phyloP scores from a whole-genome alignment of 1,140 invertebrate species.

The Akabosia matsudoensis region DNA sequence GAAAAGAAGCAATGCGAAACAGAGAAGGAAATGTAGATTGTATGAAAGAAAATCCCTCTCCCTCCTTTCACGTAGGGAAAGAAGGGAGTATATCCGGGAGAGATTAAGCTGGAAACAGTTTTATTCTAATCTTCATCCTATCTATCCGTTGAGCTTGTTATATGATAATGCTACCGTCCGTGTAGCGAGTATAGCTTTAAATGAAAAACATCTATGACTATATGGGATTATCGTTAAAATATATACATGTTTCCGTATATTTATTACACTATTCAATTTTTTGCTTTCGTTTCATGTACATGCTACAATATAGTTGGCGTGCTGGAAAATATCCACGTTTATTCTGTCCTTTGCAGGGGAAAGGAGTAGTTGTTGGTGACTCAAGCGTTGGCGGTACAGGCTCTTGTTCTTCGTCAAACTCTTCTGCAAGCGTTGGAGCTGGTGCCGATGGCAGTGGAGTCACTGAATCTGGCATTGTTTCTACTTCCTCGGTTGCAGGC shows the following conservation, averaged over 20 bases:
- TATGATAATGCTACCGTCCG: no score
- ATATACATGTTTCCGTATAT: no score
- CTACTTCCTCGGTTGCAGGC: not conserved
- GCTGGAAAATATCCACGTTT: not conserved
- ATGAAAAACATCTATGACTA: no score
- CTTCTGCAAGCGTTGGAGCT: constrained; percentile 13
- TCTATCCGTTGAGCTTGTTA: no score
- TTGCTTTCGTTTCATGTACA: not conserved
- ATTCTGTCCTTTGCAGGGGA: constrained; percentile 36
- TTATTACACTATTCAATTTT: no score
- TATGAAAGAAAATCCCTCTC: constrained; percentile 12
- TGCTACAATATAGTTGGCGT: no score
- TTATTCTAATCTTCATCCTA: constrained; percentile 10
- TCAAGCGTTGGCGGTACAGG: not conserved
- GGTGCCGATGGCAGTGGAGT: constrained; percentile 2
- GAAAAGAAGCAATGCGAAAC: no score
- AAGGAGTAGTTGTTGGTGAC: constrained; percentile 28
- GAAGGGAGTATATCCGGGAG: not conserved
- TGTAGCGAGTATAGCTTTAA: no score
- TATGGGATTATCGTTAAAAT: not conserved
- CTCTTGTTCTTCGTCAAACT: constrained; percentile 29
- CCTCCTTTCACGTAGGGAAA: not conserved
- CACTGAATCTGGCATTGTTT: not conserved
- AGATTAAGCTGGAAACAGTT: constrained; percentile 10
- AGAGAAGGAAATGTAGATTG: not conserved